phyloP scores from a whole-genome alignment of 2,113 vertebrate genomes.

The Pholis gunnellus region DNA sequence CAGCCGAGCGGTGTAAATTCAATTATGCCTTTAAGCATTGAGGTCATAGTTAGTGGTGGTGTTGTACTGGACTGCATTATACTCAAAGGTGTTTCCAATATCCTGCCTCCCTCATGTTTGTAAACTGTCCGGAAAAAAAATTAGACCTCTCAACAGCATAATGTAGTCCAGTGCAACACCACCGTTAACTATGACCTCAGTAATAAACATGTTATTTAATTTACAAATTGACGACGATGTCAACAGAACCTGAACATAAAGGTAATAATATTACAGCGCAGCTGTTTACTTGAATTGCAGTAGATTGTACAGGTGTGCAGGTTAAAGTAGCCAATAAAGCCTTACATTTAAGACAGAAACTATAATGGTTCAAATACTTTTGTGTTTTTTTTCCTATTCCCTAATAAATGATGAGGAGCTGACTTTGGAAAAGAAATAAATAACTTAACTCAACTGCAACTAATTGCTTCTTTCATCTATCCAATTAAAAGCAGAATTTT shows the following conservation, averaged over 20 bases:
- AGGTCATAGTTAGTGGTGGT: not conserved
- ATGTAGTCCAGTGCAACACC: not conserved
- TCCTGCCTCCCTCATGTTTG: not conserved
- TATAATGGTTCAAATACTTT: slow-evolving; percentile 44
- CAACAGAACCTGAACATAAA: not conserved
- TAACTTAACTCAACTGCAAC: slow-evolving; percentile 74
- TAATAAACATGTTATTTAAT: not conserved
- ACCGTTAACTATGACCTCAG: not conserved
- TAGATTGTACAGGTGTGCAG: not conserved
- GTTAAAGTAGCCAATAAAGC: slow-evolving; percentile 3
- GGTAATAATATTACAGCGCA: not conserved
- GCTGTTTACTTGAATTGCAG: not conserved
- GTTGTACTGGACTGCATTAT: not conserved
- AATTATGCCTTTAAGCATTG: not conserved
- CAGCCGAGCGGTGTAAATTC: not conserved
- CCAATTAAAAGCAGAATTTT: slow-evolving; percentile 81
- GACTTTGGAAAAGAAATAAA: slow-evolving; percentile 53
- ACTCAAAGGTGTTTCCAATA: not conserved
- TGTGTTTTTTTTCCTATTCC: slow-evolving; percentile 57
- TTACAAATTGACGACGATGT: not conserved
- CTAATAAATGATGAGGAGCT: slow-evolving; percentile 65
- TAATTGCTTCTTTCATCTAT: slow-evolving; percentile 83
- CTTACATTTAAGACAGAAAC: slow-evolving; percentile 7
- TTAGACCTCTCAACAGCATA: not conserved
- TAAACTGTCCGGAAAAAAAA: not conserved